Base-by-base conservation (phyloP, 2,888 invertebrate genomes). In the Exocentrus adspersus region DNA sequence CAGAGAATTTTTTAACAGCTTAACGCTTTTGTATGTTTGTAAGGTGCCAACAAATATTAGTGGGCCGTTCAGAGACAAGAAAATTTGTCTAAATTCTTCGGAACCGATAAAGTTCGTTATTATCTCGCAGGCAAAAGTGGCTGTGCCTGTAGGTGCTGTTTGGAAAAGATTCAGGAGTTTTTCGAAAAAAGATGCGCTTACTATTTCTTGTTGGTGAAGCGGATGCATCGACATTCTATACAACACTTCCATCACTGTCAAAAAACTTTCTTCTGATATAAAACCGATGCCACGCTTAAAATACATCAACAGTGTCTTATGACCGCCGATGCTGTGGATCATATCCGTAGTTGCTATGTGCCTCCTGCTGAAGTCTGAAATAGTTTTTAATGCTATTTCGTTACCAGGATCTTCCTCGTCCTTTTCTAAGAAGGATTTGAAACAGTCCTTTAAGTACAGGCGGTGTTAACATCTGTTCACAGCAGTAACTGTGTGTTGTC, bases 401-500 rank as follows among this genome's bases (percentile, higher is more conserved):
- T 78, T 78, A 10, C 70, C 64, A 17, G 75, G 71, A 68, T 77
- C 77, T 30, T 68, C 70, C 19, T 71, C 69, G 43, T 72, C 72
- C 43, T 69, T n/a, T 69, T 42, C 73, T 62, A 12, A 70, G 64
- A 19, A 78, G 48, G 5, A 78, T 73, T 14, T 69, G 65, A 2
- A 75, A 48, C 9, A 79, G 42, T 30, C 69, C 73, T 50, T 68
- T 69, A 1, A 79, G 61, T 3, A 79, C 71, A 12, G 67, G 65
- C 3, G 77, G 74, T 2, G 75, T 77, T 16, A 78, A 53, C 75
- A 80, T 78, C 53, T 72, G 72, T 37, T 77, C 75, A 50, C 79
- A 79, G 59, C 78, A 79, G 60, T 77, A 79, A 43, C 72, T 76
- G 48, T 80, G 78, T 12, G 69, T 67, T 2, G 74, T 71, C 74